Conservation (phyloP, 1,140 invertebrate species). For the Diprion similis region DNA sequence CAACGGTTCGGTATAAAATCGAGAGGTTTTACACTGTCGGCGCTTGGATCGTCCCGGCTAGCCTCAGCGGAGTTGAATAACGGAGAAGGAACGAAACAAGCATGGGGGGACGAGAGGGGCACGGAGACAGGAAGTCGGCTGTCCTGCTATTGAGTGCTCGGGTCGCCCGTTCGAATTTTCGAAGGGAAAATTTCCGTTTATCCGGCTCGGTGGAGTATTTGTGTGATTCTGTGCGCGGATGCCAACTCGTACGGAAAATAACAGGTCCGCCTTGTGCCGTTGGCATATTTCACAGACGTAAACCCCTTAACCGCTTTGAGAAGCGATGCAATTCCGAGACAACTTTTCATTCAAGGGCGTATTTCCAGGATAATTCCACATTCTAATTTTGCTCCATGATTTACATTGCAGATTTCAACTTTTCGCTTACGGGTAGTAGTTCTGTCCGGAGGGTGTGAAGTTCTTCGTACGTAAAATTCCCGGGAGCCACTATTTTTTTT, state of each 20-base stretch:
- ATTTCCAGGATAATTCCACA: not conserved
- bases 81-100: no score
- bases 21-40: no score
- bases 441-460: no score
- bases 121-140: not conserved
- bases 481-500: no score
- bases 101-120: not conserved
- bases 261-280: not conserved
- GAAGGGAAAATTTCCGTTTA: constrained; percentile 3
- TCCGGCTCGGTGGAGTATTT: not conserved
- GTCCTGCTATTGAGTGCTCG: not conserved
- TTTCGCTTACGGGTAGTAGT: no score
- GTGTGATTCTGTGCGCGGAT: not conserved
- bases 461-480: no score
- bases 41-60: not conserved
- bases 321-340: not conserved
- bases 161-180: not conserved
- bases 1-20: no score
- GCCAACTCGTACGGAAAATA: constrained; percentile 7
- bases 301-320: not conserved
- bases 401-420: no score
- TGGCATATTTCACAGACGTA: not conserved
- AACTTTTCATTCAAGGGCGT: not conserved
- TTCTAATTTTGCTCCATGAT: not conserved
- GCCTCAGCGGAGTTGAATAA: not conserved